Percentiles rank a stretch among this genome's conserved stretches.
Conservation (phyloP, 2,888 invertebrate species). For the Caenorhabditis afra region DNA sequence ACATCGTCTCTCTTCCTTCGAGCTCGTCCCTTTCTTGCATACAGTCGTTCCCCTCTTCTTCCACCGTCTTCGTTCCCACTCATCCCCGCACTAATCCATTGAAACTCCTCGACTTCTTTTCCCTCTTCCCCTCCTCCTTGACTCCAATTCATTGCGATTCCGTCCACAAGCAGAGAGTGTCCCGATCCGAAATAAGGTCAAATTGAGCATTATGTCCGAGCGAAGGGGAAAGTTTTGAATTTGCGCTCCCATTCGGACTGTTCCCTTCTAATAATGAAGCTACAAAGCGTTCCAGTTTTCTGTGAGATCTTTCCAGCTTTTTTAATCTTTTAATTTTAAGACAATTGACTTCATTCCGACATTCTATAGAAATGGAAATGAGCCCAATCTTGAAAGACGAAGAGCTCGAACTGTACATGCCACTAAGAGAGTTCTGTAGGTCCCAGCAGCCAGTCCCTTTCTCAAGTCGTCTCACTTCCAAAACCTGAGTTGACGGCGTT, state of each 20-base stretch:
- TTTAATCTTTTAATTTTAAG: no score
- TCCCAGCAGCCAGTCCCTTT: neutral
- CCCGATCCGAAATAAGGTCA: conserved; percentile 26
- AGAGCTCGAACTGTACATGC: no score
- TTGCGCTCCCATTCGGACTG: no score
- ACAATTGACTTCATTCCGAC: no score
- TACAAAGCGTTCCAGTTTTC: no score
- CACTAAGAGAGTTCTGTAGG: no score
- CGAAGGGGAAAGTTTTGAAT: conserved; percentile 19
- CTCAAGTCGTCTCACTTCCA: conserved; percentile 3
- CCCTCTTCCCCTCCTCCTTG: conserved; percentile 23
- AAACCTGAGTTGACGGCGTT: conserved; percentile 38
- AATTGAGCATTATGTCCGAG: conserved; percentile 21
- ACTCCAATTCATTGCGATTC: conserved; percentile 34
- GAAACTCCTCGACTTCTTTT: conserved; percentile 36
- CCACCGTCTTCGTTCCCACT: conserved; percentile 21
- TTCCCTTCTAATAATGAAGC: no score
- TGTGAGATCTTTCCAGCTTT: no score
- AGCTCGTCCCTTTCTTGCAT: conserved; percentile 2
- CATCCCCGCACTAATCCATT: conserved; percentile 25
- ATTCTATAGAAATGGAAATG: no score
- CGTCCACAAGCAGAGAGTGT: neutral
- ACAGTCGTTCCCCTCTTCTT: conserved; percentile 9
- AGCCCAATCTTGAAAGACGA: no score
- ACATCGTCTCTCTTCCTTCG: conserved; percentile 19